A percentile compares a stretch with the other conserved stretches of the same genome.
These are phyloP conservation scores for Barypeithes pellucidus DNA, from an alignment of 2,888 invertebrate species.

Conservation along the genomic window DNA sequence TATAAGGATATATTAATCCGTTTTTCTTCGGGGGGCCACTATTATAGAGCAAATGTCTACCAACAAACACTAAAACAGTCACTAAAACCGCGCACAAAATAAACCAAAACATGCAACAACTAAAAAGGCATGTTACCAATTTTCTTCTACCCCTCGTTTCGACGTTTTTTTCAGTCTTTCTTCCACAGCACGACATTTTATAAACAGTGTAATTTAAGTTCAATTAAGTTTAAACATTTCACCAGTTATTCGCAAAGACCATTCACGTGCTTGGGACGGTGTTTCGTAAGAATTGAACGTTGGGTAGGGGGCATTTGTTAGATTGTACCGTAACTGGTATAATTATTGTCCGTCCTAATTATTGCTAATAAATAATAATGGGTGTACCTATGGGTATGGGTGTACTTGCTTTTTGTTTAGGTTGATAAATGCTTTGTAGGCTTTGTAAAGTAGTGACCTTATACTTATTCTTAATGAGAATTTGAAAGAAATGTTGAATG, in stretches of 20 bases:
- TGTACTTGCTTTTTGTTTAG: conserved; percentile 1
- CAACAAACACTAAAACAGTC: conserved; percentile 66
- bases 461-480: too few species aligned
- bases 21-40: conserved; percentile 10
- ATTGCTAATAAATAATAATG: conserved; percentile 13
- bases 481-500: too few species aligned
- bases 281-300: conserved; percentile 43
- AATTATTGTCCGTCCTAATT: conserved; percentile 21
- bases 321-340: conserved; percentile 46
- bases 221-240: conserved; percentile 53
- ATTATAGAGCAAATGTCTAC: conserved; percentile 62
- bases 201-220: conserved; percentile 8
- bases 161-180: conserved; percentile 25
- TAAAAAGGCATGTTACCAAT: conserved; percentile 61
- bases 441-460: too few species aligned
- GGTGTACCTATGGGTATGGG: conserved; percentile 29
- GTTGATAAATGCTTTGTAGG: too few species aligned
- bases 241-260: conserved; percentile 48
- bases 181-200: conserved; percentile 47
- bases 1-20: conserved; percentile 4
- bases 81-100: conserved; percentile 66
- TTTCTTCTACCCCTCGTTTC: conserved; percentile 26
- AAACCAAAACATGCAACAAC: conserved; percentile 66
- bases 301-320: conserved; percentile 40
- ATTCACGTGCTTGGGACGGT: conserved; percentile 51